Evolutionary conservation across 92 coral and sea anemone genomes (phyloP), one percentile per base, ranked within the genome.

Genomic region (Blastomussa wellsi): DNA sequence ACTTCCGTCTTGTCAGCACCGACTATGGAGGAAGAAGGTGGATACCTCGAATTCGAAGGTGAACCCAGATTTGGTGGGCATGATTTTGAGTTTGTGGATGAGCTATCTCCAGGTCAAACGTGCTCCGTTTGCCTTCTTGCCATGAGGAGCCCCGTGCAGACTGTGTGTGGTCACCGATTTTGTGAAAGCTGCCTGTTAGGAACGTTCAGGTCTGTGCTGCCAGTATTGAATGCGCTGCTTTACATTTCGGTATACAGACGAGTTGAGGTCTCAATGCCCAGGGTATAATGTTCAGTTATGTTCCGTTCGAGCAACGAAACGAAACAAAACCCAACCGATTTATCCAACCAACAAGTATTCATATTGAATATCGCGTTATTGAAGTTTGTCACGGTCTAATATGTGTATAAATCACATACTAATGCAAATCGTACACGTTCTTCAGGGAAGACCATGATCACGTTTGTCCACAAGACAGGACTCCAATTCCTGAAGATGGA

Each of bases 111-210:
- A 0, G 91, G 87, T 36, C 89, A 93, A 78, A 77, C 42, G n/a
- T 93, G 94, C 73, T 80, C 89, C 3, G 62, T 88, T 29, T 93
- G 96, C 42, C 85, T 87, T 59, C 35, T 88, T 42, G 70, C 84
- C 14, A 84, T 93, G 72, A 66, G 92, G 44, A 82, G 86, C 16
- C 89, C 96, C 11, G 89, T 88, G 29, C 96, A 93, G 72, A 93
- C 91, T 11, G 67, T 80, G 55, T 93, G 96, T 47, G 96, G 96
- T 24, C 96, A 93, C 79, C 87, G 96, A 41, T 93, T 88, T 78
- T 93, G 96, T 47, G 52, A 76, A 66, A 59, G 39, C 32, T 93
- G 94, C 53, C 74, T 93, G 32, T 28, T 82, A 7, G 87, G 87
- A 19, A 87, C 84, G 28, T 80, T 90, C 32, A 88, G 95, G 95